A percentile compares a stretch with the other conserved stretches of the same genome.
phyloP scores from a whole-genome alignment of 1,140 invertebrate genomes.

The Bombus haemorrhoidalis region DNA sequence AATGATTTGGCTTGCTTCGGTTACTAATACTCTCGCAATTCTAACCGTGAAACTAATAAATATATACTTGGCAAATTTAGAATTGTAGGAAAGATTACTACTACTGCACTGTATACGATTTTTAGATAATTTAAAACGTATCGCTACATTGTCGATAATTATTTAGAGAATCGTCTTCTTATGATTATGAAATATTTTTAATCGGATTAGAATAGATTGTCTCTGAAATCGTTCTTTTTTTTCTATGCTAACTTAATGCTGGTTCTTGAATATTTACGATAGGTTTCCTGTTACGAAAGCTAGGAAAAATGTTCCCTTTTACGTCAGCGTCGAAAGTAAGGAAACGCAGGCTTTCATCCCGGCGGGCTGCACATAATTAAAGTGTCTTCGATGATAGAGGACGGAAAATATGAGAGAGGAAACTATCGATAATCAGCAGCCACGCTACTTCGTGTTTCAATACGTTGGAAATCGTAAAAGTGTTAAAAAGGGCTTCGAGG shows the following conservation, averaged over 20 bases:
- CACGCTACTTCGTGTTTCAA: constrained; percentile 57
- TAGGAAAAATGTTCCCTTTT: constrained; percentile 22
- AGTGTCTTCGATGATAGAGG: constrained; percentile 28
- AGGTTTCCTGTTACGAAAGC: background rate
- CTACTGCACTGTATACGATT: background rate
- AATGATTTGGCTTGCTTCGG: background rate
- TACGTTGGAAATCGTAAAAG: constrained; percentile 71
- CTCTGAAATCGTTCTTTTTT: constrained; percentile 1
- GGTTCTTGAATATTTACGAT: background rate
- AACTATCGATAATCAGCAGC: constrained; percentile 20
- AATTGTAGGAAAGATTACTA: background rate
- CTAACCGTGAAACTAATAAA: background rate
- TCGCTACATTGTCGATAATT: background rate
- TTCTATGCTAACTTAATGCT: background rate
- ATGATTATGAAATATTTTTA: background rate
- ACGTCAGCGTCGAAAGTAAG: background rate
- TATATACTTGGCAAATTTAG: background rate
- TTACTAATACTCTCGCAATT: no score
- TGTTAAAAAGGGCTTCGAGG: constrained; percentile 68
- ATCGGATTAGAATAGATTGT: background rate
- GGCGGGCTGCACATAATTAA: constrained; percentile 46
- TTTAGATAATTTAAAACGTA: background rate
- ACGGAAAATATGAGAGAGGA: constrained; percentile 30
- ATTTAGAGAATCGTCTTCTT: background rate
- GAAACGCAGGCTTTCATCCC: constrained; percentile 28